Evolutionary conservation across 2,888 invertebrate genomes (phyloP).

Genomic region (Drosophila demipolita): DNA sequence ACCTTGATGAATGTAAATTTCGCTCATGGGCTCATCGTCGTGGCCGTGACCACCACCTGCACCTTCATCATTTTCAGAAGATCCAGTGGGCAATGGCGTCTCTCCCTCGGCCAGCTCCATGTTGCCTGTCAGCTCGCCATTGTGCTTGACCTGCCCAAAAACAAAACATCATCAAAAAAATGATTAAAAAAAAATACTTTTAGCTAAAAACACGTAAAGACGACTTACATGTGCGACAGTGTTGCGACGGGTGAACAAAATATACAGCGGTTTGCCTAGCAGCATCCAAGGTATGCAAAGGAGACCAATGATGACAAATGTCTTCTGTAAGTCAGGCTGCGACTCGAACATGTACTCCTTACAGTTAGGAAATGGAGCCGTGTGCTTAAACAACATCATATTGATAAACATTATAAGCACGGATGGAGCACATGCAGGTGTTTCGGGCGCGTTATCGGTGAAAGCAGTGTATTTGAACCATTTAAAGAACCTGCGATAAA

Average conservation of each 20-base stretch:
- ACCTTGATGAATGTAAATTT: conserved; percentile 95
- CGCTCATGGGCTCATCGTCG: conserved; percentile 90
- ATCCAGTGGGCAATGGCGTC: conserved; percentile 69
- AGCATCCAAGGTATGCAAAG: conserved; percentile 97
- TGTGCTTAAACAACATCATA: conserved; percentile 90
- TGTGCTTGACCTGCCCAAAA: conserved; percentile 75
- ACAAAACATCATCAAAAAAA: not conserved
- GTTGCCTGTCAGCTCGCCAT: conserved; percentile 89
- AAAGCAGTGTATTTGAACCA: conserved; percentile 91
- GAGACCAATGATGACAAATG: conserved; percentile 92
- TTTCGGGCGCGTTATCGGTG: conserved; percentile 76
- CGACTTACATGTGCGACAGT: conserved; percentile 69
- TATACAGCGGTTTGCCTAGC: conserved; percentile 94
- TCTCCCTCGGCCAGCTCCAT: conserved; percentile 87
- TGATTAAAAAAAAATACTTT: not conserved
- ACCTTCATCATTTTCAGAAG: conserved; percentile 48
- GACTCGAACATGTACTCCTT: conserved; percentile 89
- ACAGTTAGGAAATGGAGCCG: conserved; percentile 85
- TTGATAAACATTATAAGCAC: conserved; percentile 92
- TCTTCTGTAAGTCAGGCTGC: conserved; percentile 90
- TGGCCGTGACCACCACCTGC: conserved; percentile 81
- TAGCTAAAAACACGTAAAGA: not conserved
- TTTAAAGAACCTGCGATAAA: conserved; percentile 89
- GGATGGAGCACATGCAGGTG: conserved; percentile 89
- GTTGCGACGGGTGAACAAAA: conserved; percentile 85